phyloP scores from a whole-genome alignment of 2,888 invertebrate species.

The Papilio elwesi region DNA sequence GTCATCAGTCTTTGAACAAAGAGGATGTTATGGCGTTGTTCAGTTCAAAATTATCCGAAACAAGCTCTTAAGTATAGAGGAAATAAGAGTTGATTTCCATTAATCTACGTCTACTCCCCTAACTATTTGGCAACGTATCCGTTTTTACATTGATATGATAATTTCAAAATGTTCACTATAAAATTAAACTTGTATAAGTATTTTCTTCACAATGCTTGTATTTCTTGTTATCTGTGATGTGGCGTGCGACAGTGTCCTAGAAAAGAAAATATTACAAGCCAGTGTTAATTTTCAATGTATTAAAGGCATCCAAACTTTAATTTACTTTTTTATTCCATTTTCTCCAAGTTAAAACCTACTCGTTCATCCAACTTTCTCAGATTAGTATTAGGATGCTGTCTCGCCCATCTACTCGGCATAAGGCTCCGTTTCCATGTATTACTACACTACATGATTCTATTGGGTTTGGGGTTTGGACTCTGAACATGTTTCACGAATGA shows the following conservation, averaged over 20 bases:
- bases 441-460: too few species aligned
- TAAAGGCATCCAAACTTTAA: not conserved
- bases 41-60: constrained; percentile 41
- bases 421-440: too few species aligned
- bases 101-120: constrained; percentile 26
- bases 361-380: too few species aligned
- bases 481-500: not conserved
- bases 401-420: too few species aligned
- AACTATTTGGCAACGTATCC: constrained; percentile 21
- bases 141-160: constrained; percentile 45
- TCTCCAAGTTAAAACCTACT: too few species aligned
- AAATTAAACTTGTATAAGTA: constrained; percentile 39
- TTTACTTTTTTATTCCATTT: too few species aligned
- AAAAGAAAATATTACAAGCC: constrained; percentile 47
- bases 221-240: constrained; percentile 74
- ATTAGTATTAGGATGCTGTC: too few species aligned
- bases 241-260: constrained; percentile 79
- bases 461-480: not conserved
- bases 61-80: constrained; percentile 13
- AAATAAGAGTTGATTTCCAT: constrained; percentile 5
- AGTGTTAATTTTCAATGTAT: constrained; percentile 16
- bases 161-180: constrained; percentile 41
- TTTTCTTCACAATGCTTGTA: constrained; percentile 42
- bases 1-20: constrained; percentile 78
- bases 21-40: constrained; percentile 35